These are phyloP conservation scores for Antechinus flavipes DNA, from an alignment of 2,113 vertebrate genomes.

Conservation along the genomic window DNA sequence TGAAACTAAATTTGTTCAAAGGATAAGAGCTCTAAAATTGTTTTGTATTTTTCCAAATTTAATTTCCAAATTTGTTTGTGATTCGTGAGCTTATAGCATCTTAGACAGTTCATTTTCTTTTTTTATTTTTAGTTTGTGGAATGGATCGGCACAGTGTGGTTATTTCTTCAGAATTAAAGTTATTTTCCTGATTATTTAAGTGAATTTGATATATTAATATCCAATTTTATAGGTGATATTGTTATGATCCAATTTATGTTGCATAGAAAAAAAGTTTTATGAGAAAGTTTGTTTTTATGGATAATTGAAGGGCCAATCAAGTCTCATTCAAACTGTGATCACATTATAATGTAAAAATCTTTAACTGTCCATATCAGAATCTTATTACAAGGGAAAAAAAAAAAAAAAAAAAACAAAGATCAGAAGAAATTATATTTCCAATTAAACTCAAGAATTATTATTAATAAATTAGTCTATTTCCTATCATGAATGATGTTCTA, in stretches of 20 bases:
- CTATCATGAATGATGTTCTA: conserved; percentile 48
- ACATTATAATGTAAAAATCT: conserved; percentile 51
- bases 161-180: conserved; percentile 57
- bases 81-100: conserved; percentile 14
- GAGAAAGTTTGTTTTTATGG: conserved; percentile 63
- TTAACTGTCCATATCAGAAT: conserved; percentile 37
- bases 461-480: conserved; percentile 40
- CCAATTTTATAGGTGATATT: conserved; percentile 50
- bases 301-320: conserved; percentile 63
- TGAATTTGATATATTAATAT: background rate
- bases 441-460: conserved; percentile 31
- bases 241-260: conserved; percentile 54
- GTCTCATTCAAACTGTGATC: conserved; percentile 47
- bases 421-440: background rate
- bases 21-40: background rate
- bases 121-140: conserved; percentile 2
- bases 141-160: background rate
- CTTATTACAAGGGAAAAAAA: conserved; percentile 2
- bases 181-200: conserved; percentile 58
- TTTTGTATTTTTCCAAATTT: conserved; percentile 12
- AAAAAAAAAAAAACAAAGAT: background rate
- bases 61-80: conserved; percentile 31
- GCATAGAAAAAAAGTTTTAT: conserved; percentile 58
- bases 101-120: conserved; percentile 27
- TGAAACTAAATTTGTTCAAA: conserved; percentile 39